phyloP scores from a whole-genome alignment of 2,797 vertebrate genomes.

The Neomorphus geoffroyi region DNA sequence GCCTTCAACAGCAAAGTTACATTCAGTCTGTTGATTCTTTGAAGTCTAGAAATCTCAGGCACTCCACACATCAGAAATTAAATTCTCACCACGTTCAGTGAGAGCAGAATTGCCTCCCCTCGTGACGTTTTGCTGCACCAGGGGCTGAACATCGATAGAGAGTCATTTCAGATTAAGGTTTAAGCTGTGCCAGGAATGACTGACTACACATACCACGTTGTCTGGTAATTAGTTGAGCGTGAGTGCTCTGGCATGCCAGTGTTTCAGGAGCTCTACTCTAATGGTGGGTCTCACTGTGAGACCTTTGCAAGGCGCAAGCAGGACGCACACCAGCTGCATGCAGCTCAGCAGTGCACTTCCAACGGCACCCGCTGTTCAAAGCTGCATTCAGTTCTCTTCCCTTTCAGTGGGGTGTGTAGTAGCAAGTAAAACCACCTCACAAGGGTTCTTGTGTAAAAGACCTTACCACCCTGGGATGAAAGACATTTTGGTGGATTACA shows the following conservation, averaged over 20 bases:
- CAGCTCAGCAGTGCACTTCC: not conserved
- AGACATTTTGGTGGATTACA: not conserved
- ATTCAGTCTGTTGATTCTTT: not conserved
- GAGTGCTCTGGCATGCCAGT: not conserved
- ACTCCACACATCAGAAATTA: rapidly evolving
- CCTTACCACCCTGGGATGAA: not conserved
- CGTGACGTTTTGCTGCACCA: not conserved
- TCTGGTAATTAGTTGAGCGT: not conserved
- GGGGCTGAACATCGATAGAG: not conserved
- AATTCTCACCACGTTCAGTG: not conserved
- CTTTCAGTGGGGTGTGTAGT: not conserved
- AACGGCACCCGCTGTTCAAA: rapidly evolving
- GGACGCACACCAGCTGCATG: rapidly evolving
- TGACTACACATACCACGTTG: not conserved
- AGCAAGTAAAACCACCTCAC: not conserved
- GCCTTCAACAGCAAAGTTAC: not conserved
- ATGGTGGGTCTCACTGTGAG: not conserved
- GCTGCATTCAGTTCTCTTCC: not conserved
- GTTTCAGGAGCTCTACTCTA: not conserved
- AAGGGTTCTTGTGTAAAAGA: not conserved
- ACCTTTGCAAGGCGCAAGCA: not conserved
- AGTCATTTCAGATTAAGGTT: not conserved
- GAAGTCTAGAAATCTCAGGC: not conserved
- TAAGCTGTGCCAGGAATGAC: not conserved
- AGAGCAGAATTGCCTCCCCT: not conserved